Conservation (phyloP, 2,797 vertebrate species). For the Gallinago solitaria region DNA sequence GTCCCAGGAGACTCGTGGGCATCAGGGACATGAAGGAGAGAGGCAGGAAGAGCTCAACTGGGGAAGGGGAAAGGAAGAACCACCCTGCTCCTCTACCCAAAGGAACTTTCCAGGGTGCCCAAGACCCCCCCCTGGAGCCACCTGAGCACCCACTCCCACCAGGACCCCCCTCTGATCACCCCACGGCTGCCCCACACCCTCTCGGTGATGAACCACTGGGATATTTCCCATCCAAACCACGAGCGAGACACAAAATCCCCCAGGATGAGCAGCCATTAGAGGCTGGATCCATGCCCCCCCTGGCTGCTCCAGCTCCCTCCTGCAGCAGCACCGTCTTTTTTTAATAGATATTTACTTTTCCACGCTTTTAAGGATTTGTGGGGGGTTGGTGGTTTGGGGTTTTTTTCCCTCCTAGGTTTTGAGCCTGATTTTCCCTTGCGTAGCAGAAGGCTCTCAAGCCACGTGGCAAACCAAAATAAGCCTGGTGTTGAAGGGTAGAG, state of each 20-base stretch:
- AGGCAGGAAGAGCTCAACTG: neutral
- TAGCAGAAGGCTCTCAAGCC: neutral
- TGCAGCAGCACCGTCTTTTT: neutral
- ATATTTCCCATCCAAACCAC: neutral
- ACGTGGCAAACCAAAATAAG: neutral
- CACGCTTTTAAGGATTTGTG: neutral
- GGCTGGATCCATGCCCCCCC: rapidly evolving
- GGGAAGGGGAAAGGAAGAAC: neutral
- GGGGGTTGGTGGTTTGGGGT: too few relatives aligned
- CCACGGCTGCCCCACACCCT: neutral
- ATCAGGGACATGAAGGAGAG: neutral
- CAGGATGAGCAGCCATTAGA: rapidly evolving
- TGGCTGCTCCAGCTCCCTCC: neutral
- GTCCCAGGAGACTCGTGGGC: neutral
- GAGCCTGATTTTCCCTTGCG: neutral
- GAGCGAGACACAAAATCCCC: rapidly evolving
- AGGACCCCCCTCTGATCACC: neutral
- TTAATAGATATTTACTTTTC: neutral
- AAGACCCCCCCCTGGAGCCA: rapidly evolving
- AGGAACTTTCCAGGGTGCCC: neutral
- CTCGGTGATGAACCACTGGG: rapidly evolving
- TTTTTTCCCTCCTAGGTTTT: neutral
- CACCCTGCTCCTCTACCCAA: neutral
- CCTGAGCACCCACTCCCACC: neutral
- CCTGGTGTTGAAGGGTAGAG: rapidly evolving